Evolutionary conservation across 2,113 vertebrate genomes (phyloP).

Genomic region (Heterocephalus glaber): DNA sequence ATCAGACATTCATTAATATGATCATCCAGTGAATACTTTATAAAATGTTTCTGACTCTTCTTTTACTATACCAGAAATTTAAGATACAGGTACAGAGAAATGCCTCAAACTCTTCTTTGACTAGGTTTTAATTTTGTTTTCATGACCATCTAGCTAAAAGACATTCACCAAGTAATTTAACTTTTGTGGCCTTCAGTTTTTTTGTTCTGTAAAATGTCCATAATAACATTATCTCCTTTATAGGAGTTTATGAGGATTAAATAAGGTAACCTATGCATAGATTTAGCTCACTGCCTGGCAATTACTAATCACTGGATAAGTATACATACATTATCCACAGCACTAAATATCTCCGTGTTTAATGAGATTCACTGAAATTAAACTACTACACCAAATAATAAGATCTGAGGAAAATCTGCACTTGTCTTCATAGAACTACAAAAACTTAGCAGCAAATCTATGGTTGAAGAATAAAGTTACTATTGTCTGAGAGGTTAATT

Average conservation of each 20-base stretch:
- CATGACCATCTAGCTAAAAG: neutral
- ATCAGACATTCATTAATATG: neutral
- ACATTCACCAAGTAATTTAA: neutral
- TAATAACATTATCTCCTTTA: neutral
- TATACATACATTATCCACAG: neutral
- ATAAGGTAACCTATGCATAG: neutral
- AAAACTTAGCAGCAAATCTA: neutral
- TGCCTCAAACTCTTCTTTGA: neutral
- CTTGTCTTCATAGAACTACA: neutral
- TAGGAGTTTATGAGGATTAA: neutral
- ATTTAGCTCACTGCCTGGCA: neutral
- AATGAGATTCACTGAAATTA: slow-evolving; percentile 1
- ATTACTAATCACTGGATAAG: neutral
- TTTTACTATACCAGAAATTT: neutral
- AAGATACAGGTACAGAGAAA: neutral
- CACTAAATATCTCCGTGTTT: neutral
- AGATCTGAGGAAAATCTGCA: neutral
- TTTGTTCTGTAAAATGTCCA: neutral
- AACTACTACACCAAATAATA: neutral
- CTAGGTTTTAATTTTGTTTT: slow-evolving; percentile 19
- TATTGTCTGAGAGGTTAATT: neutral
- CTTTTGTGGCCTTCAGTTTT: neutral
- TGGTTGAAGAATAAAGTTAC: neutral
- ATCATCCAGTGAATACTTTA: slow-evolving; percentile 3
- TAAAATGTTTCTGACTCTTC: neutral